Evolutionary conservation across 2,888 invertebrate species (phyloP), one percentile per base, ranked within the genome.

Genomic region (Thecocarcelia acutangulata): DNA sequence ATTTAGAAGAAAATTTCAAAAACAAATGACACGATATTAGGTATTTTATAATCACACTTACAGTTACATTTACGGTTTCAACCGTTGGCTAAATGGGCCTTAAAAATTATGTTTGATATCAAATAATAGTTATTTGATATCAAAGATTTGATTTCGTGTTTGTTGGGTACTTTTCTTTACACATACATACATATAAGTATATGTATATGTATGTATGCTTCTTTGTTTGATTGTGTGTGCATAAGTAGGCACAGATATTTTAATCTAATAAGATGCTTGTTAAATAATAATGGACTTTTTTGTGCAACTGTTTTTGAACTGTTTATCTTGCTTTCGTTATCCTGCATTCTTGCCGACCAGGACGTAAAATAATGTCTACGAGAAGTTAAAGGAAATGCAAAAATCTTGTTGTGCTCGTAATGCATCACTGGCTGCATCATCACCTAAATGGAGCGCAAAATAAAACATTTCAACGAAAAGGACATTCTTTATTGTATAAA

Each of bases 381-480:
- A 74, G 54, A 78, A 78, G 78, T 78, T 78, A 70, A 66, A 24
- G 78, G 56, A 82, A 82, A 82, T 82, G 82, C 78, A 82, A 74
- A 82, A 82, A 75, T 82, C 82, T 82, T 82, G 82, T 82, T 82
- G 74, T 74, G 48, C 77, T 64, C 42, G 68, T 69, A 82, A 77
- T 77, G 81, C 78, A 82, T 75, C 82, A 75, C 69, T 74, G 74
- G 33, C 66, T 78, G 70, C 70, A 82, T 82, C 78, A 75, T 82
- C 78, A 66, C 82, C 46, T 66, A 78, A 82, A 82, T 75, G 70
- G 78, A 82, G 78, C 82, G 74, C 74, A 82, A 70, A 74, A 74
- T 70, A 82, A 69, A 59, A 74, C 13, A 74, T 54, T 56, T 33
- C 42, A 58, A 56, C 52, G 66, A 74, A 59, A 42, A 50, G 61